These are phyloP conservation scores for Stichodactyla helianthus DNA, from an alignment of 64 coral and sea anemone species.

Conservation along the genomic window DNA sequence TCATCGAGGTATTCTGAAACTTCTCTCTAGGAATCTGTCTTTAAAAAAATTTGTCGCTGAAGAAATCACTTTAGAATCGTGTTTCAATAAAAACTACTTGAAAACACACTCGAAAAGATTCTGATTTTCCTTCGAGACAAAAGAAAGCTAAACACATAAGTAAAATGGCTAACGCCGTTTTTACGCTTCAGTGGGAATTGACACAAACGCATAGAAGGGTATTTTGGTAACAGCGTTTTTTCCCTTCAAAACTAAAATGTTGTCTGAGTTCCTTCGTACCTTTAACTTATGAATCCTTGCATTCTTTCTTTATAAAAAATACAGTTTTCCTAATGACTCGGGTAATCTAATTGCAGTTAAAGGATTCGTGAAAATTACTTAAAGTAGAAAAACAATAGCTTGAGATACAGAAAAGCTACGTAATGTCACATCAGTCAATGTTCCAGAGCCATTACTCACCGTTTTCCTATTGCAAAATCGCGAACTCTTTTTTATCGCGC, in stretches of 20 bases:
- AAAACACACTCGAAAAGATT: not conserved
- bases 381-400: not conserved
- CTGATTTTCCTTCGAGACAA: not conserved
- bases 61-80: not conserved
- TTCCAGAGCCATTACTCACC: not conserved
- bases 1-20: not conserved
- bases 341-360: not conserved
- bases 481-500: not conserved
- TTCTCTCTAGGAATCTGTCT: not conserved
- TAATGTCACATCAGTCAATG: constrained; percentile 4
- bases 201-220: not conserved
- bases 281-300: not conserved
- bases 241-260: not conserved
- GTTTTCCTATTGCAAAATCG: not conserved
- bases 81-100: not conserved
- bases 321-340: not conserved
- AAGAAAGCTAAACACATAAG: not conserved
- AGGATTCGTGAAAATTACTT: not conserved
- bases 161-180: constrained; percentile 16
- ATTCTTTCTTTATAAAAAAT: not conserved
- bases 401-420: constrained; percentile 2
- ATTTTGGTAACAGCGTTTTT: not conserved
- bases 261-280: not conserved
- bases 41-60: not conserved
- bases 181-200: not conserved